These are phyloP conservation scores for Callorhinus ursinus DNA, from an alignment of 2,113 vertebrate species.

Conservation along the genomic window DNA sequence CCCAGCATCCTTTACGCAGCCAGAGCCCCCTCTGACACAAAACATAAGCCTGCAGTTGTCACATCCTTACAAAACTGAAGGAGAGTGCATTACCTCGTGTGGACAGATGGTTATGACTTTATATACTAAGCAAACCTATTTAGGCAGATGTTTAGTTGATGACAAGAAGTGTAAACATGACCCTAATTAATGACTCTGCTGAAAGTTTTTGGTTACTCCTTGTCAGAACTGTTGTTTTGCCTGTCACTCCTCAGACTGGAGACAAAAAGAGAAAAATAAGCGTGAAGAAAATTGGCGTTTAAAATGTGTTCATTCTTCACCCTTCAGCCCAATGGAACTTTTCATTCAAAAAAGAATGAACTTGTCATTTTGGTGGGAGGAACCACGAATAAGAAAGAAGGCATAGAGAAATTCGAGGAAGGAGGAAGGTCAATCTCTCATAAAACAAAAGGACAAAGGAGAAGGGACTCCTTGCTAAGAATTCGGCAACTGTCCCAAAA, in stretches of 20 bases:
- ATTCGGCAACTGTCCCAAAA: not conserved
- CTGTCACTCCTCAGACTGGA: slow-evolving; percentile 30
- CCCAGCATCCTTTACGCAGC: not conserved
- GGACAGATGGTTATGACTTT: slow-evolving; percentile 68
- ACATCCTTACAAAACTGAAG: not conserved
- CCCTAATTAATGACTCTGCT: slow-evolving; percentile 62
- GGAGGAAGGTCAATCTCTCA: not conserved
- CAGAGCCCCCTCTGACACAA: not conserved
- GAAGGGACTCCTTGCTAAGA: not conserved
- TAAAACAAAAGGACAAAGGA: not conserved
- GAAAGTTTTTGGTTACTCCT: slow-evolving; percentile 41
- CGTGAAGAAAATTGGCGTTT: slow-evolving; percentile 53
- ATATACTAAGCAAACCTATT: slow-evolving; percentile 50
- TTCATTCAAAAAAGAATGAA: not conserved
- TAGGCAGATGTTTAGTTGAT: slow-evolving; percentile 61
- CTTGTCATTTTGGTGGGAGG: not conserved
- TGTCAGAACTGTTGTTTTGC: slow-evolving; percentile 58
- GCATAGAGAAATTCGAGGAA: not conserved
- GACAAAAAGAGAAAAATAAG: not conserved
- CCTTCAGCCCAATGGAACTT: slow-evolving; percentile 31
- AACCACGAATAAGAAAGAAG: slow-evolving; percentile 8
- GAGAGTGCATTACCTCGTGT: not conserved
- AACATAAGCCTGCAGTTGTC: not conserved
- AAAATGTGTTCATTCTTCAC: slow-evolving; percentile 20
- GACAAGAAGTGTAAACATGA: slow-evolving; percentile 64